phyloP scores from a whole-genome alignment of 2,888 invertebrate species.

The Xylota sylvarum region DNA sequence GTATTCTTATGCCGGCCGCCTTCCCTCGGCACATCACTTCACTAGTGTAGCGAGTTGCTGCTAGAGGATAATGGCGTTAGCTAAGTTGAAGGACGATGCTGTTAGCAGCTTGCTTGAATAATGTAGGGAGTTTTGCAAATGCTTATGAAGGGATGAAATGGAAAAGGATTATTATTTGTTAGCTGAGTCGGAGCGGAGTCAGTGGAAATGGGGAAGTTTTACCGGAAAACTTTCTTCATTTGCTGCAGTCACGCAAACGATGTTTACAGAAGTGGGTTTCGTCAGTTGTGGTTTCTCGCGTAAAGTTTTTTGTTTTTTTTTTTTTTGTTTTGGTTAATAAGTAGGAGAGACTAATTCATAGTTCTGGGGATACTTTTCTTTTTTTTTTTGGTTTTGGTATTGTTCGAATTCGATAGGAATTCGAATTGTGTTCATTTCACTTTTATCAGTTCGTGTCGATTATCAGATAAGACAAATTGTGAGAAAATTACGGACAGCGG shows the following conservation, averaged over 20 bases:
- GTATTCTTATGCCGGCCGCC: slow-evolving; percentile 19
- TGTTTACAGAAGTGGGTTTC: slow-evolving; percentile 3
- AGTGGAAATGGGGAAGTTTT: slow-evolving; percentile 62
- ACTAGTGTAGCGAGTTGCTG: slow-evolving; percentile 7
- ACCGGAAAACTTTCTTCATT: slow-evolving; percentile 74
- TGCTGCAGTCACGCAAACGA: slow-evolving; percentile 65
- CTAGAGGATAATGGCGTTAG: slow-evolving; percentile 56
- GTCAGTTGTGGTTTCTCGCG: slow-evolving; percentile 49
- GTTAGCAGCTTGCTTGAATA: slow-evolving; percentile 69
- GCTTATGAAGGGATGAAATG: slow-evolving; percentile 71
- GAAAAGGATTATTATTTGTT: slow-evolving; percentile 74
- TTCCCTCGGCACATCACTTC: slow-evolving; percentile 27
- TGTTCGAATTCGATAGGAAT: slow-evolving; percentile 6
- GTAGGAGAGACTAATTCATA: slow-evolving; percentile 5
- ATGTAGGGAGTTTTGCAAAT: slow-evolving; percentile 54
- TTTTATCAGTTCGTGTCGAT: slow-evolving; percentile 69
- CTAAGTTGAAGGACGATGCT: slow-evolving; percentile 68
- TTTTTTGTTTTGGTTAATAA: slow-evolving; percentile 30
- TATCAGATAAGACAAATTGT: slow-evolving; percentile 66
- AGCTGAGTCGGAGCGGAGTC: slow-evolving; percentile 23
- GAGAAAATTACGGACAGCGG: slow-evolving; percentile 63
- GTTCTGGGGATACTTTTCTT: not conserved
- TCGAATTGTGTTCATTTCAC: slow-evolving; percentile 51
- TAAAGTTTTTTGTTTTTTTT: slow-evolving; percentile 56
- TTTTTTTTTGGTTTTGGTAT: not conserved